Evolutionary conservation across 2,113 vertebrate genomes (phyloP).

Genomic region (Chloropsis hardwickii): DNA sequence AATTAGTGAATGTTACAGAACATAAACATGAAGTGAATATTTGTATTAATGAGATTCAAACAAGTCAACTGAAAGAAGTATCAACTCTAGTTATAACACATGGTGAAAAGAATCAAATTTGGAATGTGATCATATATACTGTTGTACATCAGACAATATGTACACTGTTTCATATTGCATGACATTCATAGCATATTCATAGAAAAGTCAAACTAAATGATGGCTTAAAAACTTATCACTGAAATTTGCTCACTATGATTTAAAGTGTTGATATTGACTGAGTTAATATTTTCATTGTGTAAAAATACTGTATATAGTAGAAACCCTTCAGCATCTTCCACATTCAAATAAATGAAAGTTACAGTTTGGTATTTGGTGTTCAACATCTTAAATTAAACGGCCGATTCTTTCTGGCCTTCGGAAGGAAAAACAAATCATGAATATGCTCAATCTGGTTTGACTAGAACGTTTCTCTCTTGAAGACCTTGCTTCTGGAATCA

Average conservation of each 20-base stretch:
- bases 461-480: slow-evolving; percentile 2
- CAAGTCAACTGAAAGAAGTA: slow-evolving; percentile 55
- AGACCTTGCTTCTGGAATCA: slow-evolving; percentile 42
- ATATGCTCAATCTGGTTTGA: slow-evolving; percentile 37
- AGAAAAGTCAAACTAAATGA: slow-evolving; percentile 60
- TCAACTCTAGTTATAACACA: slow-evolving; percentile 50
- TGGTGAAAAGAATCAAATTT: slow-evolving; percentile 43
- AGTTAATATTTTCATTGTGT: slow-evolving; percentile 56
- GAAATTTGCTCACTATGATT: slow-evolving; percentile 32
- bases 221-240: slow-evolving; percentile 34
- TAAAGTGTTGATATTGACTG: slow-evolving; percentile 42
- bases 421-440: slow-evolving; percentile 33
- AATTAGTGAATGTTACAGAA: slow-evolving; percentile 62
- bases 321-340: slow-evolving; percentile 52
- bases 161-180: slow-evolving; percentile 54
- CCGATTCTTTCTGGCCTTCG: background rate
- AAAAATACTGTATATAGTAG: slow-evolving; percentile 62
- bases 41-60: slow-evolving; percentile 61
- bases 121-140: slow-evolving; percentile 61
- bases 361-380: slow-evolving; percentile 46
- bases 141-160: slow-evolving; percentile 58
- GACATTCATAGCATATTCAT: slow-evolving; percentile 61
- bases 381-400: slow-evolving; percentile 15
- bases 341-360: slow-evolving; percentile 48
- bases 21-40: slow-evolving; percentile 61